Conservation (phyloP, 2,113 vertebrate species). For the Pao palembangensis region DNA sequence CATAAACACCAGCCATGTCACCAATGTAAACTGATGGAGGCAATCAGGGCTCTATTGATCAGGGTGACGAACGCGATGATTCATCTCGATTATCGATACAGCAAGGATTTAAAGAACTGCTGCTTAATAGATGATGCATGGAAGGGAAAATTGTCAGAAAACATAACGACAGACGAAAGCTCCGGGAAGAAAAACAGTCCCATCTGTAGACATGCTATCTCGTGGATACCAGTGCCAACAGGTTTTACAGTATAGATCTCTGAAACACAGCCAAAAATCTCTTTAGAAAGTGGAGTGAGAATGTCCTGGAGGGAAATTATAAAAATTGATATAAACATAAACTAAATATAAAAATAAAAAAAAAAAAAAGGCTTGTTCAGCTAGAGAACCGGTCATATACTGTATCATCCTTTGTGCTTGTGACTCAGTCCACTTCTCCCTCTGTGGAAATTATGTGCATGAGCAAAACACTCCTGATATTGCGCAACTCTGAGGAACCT, state of each 20-base stretch:
- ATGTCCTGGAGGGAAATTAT: slow-evolving; percentile 16
- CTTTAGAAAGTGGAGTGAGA: slow-evolving; percentile 34
- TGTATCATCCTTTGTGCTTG: no score
- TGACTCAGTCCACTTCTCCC: no score
- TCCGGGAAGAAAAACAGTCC: slow-evolving; percentile 58
- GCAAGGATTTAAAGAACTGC: slow-evolving; percentile 42
- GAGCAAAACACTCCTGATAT: no score
- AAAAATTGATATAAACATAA: slow-evolving; percentile 12
- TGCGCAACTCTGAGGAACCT: no score
- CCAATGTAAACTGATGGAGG: slow-evolving; percentile 33
- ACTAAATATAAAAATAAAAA: slow-evolving; percentile 6
- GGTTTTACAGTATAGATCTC: slow-evolving; percentile 21
- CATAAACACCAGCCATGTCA: slow-evolving; percentile 26
- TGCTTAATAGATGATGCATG: slow-evolving; percentile 56
- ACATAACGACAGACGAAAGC: slow-evolving; percentile 28
- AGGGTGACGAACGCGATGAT: slow-evolving; percentile 21
- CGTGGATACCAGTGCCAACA: slow-evolving; percentile 32
- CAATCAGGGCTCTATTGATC: slow-evolving; percentile 55
- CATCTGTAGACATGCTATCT: slow-evolving; percentile 60
- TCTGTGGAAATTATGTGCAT: no score
- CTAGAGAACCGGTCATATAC: no score
- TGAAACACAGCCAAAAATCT: slow-evolving; percentile 45
- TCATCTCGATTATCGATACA: slow-evolving; percentile 41
- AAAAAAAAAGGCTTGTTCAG: no score
- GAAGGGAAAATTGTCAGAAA: slow-evolving; percentile 25